Conservation (phyloP, 2,797 vertebrate genomes). For the Hafferia zeledoni region DNA sequence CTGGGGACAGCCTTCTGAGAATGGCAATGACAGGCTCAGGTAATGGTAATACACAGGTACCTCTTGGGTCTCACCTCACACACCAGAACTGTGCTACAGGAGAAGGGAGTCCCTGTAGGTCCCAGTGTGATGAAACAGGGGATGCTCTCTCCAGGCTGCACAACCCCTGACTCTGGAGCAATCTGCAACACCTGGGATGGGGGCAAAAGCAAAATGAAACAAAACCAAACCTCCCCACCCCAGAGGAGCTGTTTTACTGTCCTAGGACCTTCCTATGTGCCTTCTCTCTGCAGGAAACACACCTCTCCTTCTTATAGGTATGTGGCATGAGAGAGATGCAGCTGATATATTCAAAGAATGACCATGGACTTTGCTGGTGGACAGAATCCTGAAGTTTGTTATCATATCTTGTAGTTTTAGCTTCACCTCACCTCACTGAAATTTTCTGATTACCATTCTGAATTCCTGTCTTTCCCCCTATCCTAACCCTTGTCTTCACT, state of each 20-base stretch:
- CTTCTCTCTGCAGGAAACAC: not conserved
- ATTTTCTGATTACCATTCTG: not conserved
- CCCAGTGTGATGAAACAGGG: constrained; percentile 83
- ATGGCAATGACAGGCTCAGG: not conserved
- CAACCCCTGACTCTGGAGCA: constrained; percentile 79
- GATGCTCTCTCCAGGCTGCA: constrained; percentile 80
- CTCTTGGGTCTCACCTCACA: constrained; percentile 83
- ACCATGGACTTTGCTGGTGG: not conserved
- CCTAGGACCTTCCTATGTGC: not conserved
- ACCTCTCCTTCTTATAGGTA: not conserved
- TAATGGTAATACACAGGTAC: not conserved
- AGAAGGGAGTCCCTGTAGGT: constrained; percentile 75
- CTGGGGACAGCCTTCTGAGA: not conserved
- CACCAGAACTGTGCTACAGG: constrained; percentile 83
- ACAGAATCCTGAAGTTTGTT: not conserved
- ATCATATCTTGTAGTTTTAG: not conserved
- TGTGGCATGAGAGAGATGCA: not conserved
- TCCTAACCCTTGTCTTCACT: not conserved
- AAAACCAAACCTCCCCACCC: accelerated
- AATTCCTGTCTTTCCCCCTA: not conserved
- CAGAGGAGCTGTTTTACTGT: not conserved
- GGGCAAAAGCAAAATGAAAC: not conserved
- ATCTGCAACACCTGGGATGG: constrained; percentile 69
- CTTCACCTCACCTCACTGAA: not conserved
- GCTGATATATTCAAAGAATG: not conserved